A percentile compares a stretch with the other conserved stretches of the same genome.
phyloP scores from a whole-genome alignment of 1,140 invertebrate genomes.

The Drosophila cardini region DNA sequence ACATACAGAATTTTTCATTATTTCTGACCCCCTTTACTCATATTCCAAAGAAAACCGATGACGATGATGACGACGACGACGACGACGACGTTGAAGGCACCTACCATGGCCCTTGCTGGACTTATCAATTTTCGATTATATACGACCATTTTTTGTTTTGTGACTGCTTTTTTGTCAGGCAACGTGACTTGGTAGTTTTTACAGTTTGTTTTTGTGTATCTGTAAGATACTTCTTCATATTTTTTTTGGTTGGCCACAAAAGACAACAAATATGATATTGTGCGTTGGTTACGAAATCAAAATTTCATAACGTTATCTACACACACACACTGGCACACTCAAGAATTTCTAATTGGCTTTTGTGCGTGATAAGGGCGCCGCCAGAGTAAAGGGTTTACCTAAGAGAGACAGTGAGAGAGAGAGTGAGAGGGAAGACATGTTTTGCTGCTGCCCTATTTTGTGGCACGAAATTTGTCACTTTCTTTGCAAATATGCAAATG shows the following conservation, averaged over 20 bases:
- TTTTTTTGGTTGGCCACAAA: neutral
- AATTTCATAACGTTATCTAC: slow-evolving; percentile 17
- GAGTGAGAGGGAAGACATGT: neutral
- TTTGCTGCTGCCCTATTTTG: slow-evolving; percentile 2
- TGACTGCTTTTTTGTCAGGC: neutral
- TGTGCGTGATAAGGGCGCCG: slow-evolving; percentile 26
- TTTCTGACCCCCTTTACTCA: slow-evolving; percentile 39
- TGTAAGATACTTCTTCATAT: slow-evolving; percentile 20
- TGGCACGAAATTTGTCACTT: slow-evolving; percentile 6
- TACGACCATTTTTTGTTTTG: neutral
- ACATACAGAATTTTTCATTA: slow-evolving; percentile 20
- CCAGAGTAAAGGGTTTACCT: slow-evolving; percentile 22
- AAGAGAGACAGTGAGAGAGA: neutral
- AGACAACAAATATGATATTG: slow-evolving; percentile 45
- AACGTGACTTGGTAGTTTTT: slow-evolving; percentile 17
- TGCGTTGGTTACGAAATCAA: slow-evolving; percentile 35
- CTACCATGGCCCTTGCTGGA: slow-evolving; percentile 10
- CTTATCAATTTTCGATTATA: slow-evolving; percentile 39
- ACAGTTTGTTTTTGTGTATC: slow-evolving; percentile 19
- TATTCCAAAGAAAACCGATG: slow-evolving; percentile 17
- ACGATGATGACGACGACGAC: neutral
- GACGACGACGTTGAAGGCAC: slow-evolving; percentile 21
- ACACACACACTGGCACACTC: neutral
- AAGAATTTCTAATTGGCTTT: slow-evolving; percentile 43
- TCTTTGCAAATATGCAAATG: slow-evolving; percentile 28